Evolutionary conservation across 2,888 invertebrate genomes (phyloP).

Genomic region (Thereva nobilitata): DNA sequence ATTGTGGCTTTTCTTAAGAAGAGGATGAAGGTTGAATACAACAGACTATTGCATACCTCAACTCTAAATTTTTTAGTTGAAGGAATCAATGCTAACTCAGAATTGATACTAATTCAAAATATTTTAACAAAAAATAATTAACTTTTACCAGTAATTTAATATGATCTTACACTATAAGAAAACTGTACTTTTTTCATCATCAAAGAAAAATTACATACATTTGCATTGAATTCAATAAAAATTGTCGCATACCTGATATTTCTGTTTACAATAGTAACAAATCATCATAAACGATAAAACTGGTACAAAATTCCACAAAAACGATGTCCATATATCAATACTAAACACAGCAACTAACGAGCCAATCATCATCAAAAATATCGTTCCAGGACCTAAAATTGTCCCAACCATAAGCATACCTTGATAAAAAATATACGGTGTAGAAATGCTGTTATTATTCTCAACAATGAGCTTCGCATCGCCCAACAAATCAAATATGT

Average conservation of each 20-base stretch:
- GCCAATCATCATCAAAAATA: constrained; percentile 78
- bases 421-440: constrained; percentile 76
- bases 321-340: constrained; percentile 69
- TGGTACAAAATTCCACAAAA: constrained; percentile 70
- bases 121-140: too few relatives aligned
- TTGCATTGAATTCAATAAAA: not conserved
- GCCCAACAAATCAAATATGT: constrained; percentile 84
- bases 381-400: constrained; percentile 73
- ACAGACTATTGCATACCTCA: too few relatives aligned
- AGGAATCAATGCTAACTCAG: too few relatives aligned
- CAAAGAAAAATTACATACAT: too few relatives aligned
- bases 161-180: too few relatives aligned
- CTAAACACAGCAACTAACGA: constrained; percentile 75
- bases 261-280: constrained; percentile 67
- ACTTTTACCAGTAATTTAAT: too few relatives aligned
- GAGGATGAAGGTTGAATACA: too few relatives aligned
- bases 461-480: constrained; percentile 78
- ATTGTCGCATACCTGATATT: constrained; percentile 62
- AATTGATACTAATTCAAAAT: too few relatives aligned
- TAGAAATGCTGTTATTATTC: constrained; percentile 88
- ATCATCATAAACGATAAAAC: constrained; percentile 67
- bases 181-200: too few relatives aligned
- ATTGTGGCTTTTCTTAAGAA: too few relatives aligned
- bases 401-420: constrained; percentile 72
- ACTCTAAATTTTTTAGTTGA: too few relatives aligned